Conservation (phyloP, 2,888 invertebrate genomes). For the Aphidoletes aphidimyza region DNA sequence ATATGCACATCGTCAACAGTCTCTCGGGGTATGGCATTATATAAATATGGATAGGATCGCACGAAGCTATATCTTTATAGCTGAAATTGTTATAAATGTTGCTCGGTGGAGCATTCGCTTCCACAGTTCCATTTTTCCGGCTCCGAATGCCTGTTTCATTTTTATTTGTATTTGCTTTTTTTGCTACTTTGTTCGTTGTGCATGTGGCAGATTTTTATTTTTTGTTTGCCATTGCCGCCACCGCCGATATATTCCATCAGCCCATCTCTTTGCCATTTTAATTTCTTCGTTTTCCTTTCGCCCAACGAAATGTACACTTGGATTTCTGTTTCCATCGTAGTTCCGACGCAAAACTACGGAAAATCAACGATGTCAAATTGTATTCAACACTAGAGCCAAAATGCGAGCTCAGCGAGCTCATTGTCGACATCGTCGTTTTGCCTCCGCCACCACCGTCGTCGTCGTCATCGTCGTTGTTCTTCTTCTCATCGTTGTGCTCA, state of each 20-base stretch:
- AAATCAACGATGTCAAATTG: slow-evolving; percentile 51
- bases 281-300: slow-evolving; percentile 16
- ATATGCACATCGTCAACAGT: neutral
- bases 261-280: slow-evolving; percentile 33
- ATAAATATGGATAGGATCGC: slow-evolving; percentile 38
- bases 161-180: neutral
- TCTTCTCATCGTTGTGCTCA: neutral
- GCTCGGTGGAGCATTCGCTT: slow-evolving; percentile 43
- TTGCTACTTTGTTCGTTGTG: neutral
- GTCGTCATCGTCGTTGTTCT: neutral
- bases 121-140: slow-evolving; percentile 40
- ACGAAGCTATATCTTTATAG: slow-evolving; percentile 51
- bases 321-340: neutral
- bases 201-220: neutral
- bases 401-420: slow-evolving; percentile 42
- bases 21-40: slow-evolving; percentile 39
- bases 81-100: slow-evolving; percentile 53
- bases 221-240: neutral
- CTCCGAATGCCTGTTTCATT: neutral
- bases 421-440: no score
- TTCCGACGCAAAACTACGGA: slow-evolving; percentile 35
- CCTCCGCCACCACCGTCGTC: no score
- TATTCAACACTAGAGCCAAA: slow-evolving; percentile 3
- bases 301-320: slow-evolving; percentile 12
- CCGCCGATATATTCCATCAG: slow-evolving; percentile 43